phyloP scores from a whole-genome alignment of 2,797 vertebrate genomes.

The Hemitrygon akajei region DNA sequence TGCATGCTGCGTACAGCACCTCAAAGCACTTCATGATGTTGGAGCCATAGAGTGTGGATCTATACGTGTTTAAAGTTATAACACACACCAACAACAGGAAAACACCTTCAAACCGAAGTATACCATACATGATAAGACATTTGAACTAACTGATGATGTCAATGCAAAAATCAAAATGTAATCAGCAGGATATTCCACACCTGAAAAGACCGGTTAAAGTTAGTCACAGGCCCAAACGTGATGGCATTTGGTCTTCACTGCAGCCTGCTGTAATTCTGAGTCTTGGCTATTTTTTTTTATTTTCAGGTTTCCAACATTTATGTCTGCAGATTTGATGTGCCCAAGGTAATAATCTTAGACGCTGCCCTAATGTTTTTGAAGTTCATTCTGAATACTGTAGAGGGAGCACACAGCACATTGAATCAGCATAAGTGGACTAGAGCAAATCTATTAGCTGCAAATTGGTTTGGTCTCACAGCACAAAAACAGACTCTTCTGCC shows the following conservation, averaged over 20 bases:
- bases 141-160: neutral
- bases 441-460: neutral
- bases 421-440: neutral
- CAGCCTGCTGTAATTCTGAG: neutral
- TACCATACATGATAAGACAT: neutral
- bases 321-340: neutral
- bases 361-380: neutral
- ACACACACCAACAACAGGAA: neutral
- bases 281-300: neutral
- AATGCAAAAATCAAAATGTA: neutral
- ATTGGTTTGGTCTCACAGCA: neutral
- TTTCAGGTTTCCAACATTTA: neutral
- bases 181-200: neutral
- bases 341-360: neutral
- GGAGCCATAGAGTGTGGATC: too few relatives aligned
- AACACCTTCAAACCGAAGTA: neutral
- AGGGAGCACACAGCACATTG: neutral
- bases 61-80: neutral
- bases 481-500: too few relatives aligned
- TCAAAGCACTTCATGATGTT: too few relatives aligned
- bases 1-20: too few relatives aligned
- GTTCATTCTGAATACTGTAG: neutral
- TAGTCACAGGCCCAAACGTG: neutral
- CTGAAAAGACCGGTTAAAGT: neutral
- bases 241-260: neutral